Percentiles rank a stretch among this genome's conserved stretches.
Conservation (phyloP, 2,797 vertebrate species). For the Craterocephalus amniculus region DNA sequence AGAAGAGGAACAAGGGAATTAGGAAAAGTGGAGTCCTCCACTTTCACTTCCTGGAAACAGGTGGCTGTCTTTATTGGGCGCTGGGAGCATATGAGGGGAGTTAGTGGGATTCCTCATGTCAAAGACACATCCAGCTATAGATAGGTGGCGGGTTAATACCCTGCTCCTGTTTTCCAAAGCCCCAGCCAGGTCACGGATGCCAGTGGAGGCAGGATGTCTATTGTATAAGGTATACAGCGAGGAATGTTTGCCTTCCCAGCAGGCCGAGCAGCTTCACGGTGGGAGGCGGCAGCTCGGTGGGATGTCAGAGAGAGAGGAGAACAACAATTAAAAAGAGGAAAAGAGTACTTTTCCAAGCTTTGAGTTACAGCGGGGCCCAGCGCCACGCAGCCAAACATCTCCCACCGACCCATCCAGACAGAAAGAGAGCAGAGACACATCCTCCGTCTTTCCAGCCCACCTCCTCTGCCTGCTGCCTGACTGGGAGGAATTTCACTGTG, state of each 20-base stretch:
- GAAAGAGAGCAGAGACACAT: slow-evolving; percentile 34
- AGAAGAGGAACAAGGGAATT: slow-evolving; percentile 33
- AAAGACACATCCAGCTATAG: slow-evolving; percentile 61
- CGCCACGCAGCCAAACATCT: slow-evolving; percentile 39
- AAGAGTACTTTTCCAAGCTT: slow-evolving; percentile 62
- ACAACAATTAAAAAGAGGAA: slow-evolving; percentile 55
- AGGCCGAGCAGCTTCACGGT: slow-evolving; percentile 65
- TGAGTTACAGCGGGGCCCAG: slow-evolving; percentile 68
- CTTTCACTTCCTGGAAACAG: slow-evolving; percentile 67
- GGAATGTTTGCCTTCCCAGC: slow-evolving; percentile 79
- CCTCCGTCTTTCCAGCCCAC: no score
- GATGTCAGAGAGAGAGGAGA: slow-evolving; percentile 33
- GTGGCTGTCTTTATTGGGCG: slow-evolving; percentile 56
- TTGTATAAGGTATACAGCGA: slow-evolving; percentile 62
- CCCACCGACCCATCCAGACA: slow-evolving; percentile 29
- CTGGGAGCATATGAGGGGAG: slow-evolving; percentile 28
- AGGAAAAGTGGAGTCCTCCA: slow-evolving; percentile 36
- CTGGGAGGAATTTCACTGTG: slow-evolving; percentile 44
- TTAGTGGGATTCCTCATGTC: slow-evolving; percentile 54
- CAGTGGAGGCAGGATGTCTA: slow-evolving; percentile 70
- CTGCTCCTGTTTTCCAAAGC: slow-evolving; percentile 10
- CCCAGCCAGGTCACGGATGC: slow-evolving; percentile 57
- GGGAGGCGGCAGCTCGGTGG: slow-evolving; percentile 53
- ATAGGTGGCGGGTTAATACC: slow-evolving; percentile 20
- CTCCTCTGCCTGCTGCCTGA: no score